Conservation (phyloP, 1,140 invertebrate genomes). For the Portunus trituberculatus region DNA sequence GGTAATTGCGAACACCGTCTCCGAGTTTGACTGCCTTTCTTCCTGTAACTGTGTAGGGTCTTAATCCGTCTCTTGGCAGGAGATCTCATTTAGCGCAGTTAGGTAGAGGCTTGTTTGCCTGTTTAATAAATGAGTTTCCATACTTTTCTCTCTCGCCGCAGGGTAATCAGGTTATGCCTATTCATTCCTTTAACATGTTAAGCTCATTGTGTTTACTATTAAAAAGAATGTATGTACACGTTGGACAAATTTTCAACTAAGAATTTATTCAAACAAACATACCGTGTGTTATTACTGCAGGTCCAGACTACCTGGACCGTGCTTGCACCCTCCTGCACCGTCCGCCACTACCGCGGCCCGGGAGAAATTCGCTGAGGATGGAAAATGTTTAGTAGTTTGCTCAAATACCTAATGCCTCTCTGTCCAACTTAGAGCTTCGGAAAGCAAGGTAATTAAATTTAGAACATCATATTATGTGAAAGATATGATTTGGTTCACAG, state of each 20-base stretch:
- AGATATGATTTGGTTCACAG: neutral
- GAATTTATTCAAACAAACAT: neutral
- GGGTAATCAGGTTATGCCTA: neutral
- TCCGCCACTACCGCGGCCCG: neutral
- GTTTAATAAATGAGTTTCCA: neutral
- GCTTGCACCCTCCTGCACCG: neutral
- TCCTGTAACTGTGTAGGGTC: neutral
- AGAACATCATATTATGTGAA: neutral
- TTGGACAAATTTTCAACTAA: neutral
- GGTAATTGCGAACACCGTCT: neutral
- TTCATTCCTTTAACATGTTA: conserved; percentile 14
- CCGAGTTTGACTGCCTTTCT: neutral
- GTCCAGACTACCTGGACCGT: too few relatives aligned
- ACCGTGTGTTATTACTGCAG: neutral
- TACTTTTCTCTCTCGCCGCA: neutral
- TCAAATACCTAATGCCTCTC: neutral
- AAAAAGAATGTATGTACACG: neutral
- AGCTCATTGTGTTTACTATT: neutral
- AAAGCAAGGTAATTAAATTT: neutral
- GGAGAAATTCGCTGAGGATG: neutral
- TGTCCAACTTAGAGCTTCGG: neutral
- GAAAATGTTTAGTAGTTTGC: neutral
- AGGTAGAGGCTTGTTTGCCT: neutral
- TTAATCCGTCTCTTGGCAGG: neutral
- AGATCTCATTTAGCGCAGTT: neutral